These are phyloP conservation scores for Callosobruchus maculatus DNA, from an alignment of 2,888 invertebrate genomes.

Conservation along the genomic window DNA sequence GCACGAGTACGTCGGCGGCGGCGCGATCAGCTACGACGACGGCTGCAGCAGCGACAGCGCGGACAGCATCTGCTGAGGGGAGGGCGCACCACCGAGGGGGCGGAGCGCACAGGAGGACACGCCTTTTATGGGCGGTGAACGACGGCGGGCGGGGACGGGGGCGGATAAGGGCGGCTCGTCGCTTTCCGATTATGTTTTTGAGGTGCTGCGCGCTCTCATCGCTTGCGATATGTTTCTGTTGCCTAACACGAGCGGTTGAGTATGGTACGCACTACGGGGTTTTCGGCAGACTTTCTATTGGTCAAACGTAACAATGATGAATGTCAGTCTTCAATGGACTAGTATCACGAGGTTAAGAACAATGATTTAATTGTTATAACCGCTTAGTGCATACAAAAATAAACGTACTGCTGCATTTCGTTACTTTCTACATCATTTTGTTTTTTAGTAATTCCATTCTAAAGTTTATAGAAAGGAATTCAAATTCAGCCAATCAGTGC, in stretches of 20 bases:
- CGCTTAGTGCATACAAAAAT: too few relatives aligned
- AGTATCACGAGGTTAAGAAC: too few relatives aligned
- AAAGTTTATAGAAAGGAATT: too few relatives aligned
- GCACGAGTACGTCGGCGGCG: not conserved
- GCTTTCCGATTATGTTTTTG: not conserved
- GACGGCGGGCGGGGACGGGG: not conserved
- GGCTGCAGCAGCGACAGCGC: not conserved
- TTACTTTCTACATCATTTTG: too few relatives aligned
- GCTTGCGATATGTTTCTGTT: not conserved
- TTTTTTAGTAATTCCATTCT: too few relatives aligned
- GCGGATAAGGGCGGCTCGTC: not conserved
- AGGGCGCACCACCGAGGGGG: not conserved
- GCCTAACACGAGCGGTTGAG: not conserved
- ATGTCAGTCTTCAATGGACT: too few relatives aligned
- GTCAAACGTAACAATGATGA: too few relatives aligned
- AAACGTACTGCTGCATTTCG: too few relatives aligned
- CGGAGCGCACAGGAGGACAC: not conserved
- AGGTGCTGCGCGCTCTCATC: not conserved
- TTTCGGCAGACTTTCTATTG: too few relatives aligned
- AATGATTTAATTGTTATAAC: too few relatives aligned
- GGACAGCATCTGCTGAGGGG: not conserved
- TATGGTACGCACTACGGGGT: too few relatives aligned
- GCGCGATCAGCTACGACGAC: not conserved
- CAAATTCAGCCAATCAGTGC: too few relatives aligned
- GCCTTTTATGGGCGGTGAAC: not conserved